phyloP scores from a whole-genome alignment of 2,113 vertebrate genomes.

The Myotis lucifugus region DNA sequence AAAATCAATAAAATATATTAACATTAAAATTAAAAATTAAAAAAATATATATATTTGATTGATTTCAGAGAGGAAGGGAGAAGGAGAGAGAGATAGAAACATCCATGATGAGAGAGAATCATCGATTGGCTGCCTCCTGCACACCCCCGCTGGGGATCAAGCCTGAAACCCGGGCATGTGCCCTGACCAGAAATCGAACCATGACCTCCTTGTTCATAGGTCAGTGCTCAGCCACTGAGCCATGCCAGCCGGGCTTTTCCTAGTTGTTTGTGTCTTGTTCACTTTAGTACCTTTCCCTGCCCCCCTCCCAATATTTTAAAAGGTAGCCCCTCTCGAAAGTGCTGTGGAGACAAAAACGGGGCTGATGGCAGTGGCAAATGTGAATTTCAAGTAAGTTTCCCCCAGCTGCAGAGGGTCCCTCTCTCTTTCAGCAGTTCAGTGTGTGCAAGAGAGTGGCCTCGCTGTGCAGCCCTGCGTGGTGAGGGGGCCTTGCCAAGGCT shows the following conservation, averaged over 20 bases:
- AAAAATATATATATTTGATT: no score
- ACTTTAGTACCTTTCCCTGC: not conserved
- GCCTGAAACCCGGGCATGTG: no score
- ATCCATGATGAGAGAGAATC: no score
- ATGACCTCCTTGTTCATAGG: no score
- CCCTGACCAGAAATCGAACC: no score
- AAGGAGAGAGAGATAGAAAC: no score
- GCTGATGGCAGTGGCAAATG: not conserved
- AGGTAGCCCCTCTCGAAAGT: not conserved
- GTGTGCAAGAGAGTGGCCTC: not conserved
- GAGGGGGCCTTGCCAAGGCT: not conserved
- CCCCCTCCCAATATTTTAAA: not conserved
- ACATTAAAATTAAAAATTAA: no score
- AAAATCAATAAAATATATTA: no score
- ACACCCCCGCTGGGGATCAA: no score
- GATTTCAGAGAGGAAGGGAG: no score
- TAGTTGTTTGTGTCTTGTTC: not conserved
- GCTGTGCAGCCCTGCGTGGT: not conserved
- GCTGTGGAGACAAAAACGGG: not conserved
- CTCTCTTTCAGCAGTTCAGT: constrained; percentile 44
- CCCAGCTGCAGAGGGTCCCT: constrained; percentile 38
- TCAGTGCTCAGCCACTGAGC: no score
- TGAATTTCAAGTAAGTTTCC: not conserved
- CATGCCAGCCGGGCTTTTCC: not conserved
- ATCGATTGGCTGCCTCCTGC: no score